phyloP scores from a whole-genome alignment of 1,140 invertebrate species.

The Zaprionus lachaisei region DNA sequence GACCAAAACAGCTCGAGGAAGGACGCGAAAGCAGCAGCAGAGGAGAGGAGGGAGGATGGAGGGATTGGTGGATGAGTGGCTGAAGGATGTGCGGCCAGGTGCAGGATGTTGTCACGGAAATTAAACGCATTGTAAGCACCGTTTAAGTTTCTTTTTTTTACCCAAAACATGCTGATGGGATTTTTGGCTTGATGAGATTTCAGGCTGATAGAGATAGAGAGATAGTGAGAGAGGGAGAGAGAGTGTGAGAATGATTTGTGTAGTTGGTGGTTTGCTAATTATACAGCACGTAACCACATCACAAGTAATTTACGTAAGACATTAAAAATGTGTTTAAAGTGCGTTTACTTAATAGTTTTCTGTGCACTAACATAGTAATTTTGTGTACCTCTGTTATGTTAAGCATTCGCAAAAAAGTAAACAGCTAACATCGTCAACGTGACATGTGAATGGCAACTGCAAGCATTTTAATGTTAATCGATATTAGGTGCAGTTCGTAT shows the following conservation, averaged over 20 bases:
- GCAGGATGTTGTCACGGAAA: constrained; percentile 70
- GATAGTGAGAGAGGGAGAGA: not conserved
- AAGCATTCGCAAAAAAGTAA: not conserved
- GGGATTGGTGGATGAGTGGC: not conserved
- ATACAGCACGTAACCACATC: constrained; percentile 10
- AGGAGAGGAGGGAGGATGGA: not conserved
- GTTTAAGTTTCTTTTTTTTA: constrained; percentile 21
- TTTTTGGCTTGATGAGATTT: constrained; percentile 22
- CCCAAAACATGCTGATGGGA: constrained; percentile 11
- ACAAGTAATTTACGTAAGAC: not conserved
- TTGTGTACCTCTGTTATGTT: not conserved
- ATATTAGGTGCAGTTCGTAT: not conserved
- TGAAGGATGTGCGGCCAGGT: constrained; percentile 54
- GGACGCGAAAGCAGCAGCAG: not conserved
- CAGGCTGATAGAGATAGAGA: not conserved
- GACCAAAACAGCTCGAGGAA: constrained; percentile 28
- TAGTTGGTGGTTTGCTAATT: constrained; percentile 8
- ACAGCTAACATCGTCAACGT: not conserved
- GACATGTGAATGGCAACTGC: not conserved
- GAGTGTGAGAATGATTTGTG: not conserved
- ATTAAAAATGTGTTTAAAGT: not conserved
- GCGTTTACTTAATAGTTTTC: not conserved
- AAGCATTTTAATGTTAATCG: not conserved
- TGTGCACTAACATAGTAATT: not conserved
- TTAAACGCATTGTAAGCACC: constrained; percentile 67